Percentiles rank a stretch among this genome's conserved stretches.
These are phyloP conservation scores for Scaptomyza caliginosa DNA, from an alignment of 2,888 invertebrate species.

Conservation along the genomic window DNA sequence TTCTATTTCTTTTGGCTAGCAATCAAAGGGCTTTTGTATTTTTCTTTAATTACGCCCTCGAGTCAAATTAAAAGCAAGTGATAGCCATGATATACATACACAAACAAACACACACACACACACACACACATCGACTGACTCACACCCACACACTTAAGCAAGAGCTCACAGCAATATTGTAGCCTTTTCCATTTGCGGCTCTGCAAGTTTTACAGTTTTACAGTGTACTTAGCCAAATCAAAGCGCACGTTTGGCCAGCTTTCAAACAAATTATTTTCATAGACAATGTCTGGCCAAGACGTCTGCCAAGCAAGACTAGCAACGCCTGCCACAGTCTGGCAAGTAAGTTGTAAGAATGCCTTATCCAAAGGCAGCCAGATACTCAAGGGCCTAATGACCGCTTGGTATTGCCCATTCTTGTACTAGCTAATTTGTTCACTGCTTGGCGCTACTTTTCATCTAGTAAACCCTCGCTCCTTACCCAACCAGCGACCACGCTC, in stretches of 20 bases:
- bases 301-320: slow-evolving; percentile 7
- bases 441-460: slow-evolving; percentile 1
- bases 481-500: too few species aligned
- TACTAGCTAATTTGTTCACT: slow-evolving; percentile 27
- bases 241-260: slow-evolving; percentile 53
- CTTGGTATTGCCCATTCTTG: slow-evolving; percentile 29
- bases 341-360: slow-evolving; percentile 21
- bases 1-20: slow-evolving; percentile 34
- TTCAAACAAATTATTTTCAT: slow-evolving; percentile 72
- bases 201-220: slow-evolving; percentile 41
- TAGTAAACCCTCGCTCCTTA: neutral
- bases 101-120: slow-evolving; percentile 15
- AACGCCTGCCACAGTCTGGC: slow-evolving; percentile 5
- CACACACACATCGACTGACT: too few species aligned
- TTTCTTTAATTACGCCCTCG: slow-evolving; percentile 76
- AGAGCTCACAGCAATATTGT: slow-evolving; percentile 18
- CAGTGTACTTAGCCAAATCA: slow-evolving; percentile 75
- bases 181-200: slow-evolving; percentile 42
- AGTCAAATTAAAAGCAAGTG: slow-evolving; percentile 76
- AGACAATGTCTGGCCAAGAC: slow-evolving; percentile 36
- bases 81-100: slow-evolving; percentile 43
- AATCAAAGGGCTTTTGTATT: slow-evolving; percentile 73
- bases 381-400: slow-evolving; percentile 27
- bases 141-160: slow-evolving; percentile 11
- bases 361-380: neutral